Evolutionary conservation across 2,888 invertebrate genomes (phyloP).

Genomic region (Pterostichus madidus): DNA sequence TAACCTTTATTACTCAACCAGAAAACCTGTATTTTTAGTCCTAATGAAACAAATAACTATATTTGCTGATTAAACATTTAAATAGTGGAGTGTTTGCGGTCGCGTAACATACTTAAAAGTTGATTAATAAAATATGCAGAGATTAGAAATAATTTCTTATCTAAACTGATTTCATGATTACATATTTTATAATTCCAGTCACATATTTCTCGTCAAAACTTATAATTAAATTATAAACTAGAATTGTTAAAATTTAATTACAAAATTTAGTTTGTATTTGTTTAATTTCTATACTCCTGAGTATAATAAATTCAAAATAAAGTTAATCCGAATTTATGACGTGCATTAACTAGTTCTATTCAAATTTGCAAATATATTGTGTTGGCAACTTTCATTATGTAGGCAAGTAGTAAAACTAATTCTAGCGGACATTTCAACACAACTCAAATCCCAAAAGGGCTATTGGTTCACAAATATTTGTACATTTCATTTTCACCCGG

Average conservation of each 20-base stretch:
- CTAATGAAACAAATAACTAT: no score
- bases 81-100: no score
- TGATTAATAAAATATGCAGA: no score
- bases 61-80: no score
- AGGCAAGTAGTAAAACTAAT: slow-evolving; percentile 19
- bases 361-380: slow-evolving; percentile 39
- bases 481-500: slow-evolving; percentile 32
- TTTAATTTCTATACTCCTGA: slow-evolving; percentile 1
- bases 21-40: no score
- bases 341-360: not conserved
- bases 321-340: slow-evolving; percentile 3
- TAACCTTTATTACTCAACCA: no score
- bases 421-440: slow-evolving; percentile 1
- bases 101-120: no score
- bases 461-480: slow-evolving; percentile 37
- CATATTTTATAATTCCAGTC: not conserved
- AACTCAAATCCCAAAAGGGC: slow-evolving; percentile 31
- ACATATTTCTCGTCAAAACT: slow-evolving; percentile 20
- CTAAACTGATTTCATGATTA: no score
- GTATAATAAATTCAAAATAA: slow-evolving; percentile 27
- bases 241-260: slow-evolving; percentile 20
- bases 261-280: not conserved
- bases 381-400: slow-evolving; percentile 7
- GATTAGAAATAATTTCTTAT: no score
- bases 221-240: slow-evolving; percentile 30